Conservation (phyloP, 2,113 vertebrate genomes). For the Agelaius phoeniceus region DNA sequence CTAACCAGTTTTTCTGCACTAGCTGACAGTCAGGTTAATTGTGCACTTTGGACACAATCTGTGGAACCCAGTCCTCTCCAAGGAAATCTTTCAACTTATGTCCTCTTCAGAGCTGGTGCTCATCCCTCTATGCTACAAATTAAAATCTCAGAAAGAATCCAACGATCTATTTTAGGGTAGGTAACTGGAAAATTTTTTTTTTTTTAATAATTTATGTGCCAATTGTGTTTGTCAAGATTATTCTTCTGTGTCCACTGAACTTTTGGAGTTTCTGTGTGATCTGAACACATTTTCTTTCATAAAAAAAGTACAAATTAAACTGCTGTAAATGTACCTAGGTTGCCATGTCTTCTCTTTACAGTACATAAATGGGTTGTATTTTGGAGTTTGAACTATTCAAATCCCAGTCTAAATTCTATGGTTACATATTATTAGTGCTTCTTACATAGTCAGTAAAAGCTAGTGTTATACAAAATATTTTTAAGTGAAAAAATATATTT, state of each 20-base stretch:
- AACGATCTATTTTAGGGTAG: neutral
- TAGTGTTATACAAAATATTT: neutral
- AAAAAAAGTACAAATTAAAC: neutral
- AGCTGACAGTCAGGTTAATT: neutral
- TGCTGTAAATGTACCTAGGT: neutral
- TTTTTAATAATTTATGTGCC: neutral
- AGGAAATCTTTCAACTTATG: neutral
- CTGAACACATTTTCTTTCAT: neutral
- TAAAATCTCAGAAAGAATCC: neutral
- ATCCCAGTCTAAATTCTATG: neutral
- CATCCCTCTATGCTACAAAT: neutral
- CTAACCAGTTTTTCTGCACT: neutral
- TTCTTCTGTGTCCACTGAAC: neutral
- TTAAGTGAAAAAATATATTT: neutral
- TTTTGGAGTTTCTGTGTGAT: neutral
- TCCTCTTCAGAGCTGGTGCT: neutral
- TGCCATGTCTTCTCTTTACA: neutral
- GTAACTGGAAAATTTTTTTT: neutral
- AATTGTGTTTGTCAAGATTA: neutral
- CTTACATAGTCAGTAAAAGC: neutral
- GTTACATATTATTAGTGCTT: neutral
- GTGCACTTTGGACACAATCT: neutral
- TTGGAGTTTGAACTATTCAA: neutral
- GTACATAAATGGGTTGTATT: fast-evolving
- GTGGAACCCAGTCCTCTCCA: neutral